Evolutionary conservation across 2,113 vertebrate genomes (phyloP).

Genomic region (Urocolius indicus): DNA sequence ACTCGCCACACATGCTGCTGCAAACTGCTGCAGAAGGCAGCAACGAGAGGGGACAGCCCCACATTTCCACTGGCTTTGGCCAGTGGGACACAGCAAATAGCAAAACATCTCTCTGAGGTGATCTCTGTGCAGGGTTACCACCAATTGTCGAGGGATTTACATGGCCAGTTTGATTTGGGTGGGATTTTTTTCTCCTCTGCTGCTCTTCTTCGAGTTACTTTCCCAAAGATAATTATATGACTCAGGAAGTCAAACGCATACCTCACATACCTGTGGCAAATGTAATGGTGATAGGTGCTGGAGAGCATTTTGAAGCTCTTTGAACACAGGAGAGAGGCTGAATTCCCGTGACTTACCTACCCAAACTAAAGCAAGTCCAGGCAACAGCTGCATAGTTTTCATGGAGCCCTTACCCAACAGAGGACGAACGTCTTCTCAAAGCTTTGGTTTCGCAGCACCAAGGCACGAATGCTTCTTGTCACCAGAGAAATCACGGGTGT

Average conservation of each 20-base stretch:
- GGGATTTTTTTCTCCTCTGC: background rate
- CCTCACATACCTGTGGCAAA: slow-evolving; percentile 19
- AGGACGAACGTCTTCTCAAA: slow-evolving; percentile 48
- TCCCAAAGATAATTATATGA: slow-evolving; percentile 65
- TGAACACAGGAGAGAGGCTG: slow-evolving; percentile 56
- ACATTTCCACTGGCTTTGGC: background rate
- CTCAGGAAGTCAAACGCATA: slow-evolving; percentile 33
- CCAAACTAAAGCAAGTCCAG: slow-evolving; percentile 79
- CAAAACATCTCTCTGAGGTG: background rate
- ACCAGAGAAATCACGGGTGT: background rate
- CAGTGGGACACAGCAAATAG: background rate
- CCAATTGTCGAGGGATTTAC: background rate
- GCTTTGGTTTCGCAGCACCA: slow-evolving; percentile 41
- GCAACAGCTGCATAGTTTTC: slow-evolving; percentile 79
- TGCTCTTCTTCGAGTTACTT: background rate
- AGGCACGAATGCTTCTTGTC: background rate
- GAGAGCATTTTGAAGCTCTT: slow-evolving; percentile 57
- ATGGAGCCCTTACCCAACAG: slow-evolving; percentile 39
- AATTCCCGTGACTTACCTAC: slow-evolving; percentile 75
- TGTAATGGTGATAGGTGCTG: slow-evolving; percentile 31
- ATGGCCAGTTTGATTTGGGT: background rate
- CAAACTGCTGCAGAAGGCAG: background rate
- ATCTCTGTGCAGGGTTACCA: background rate
- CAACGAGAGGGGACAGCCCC: background rate
- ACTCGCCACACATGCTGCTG: rapidly evolving